These are phyloP conservation scores for Rhizoglyphus robini DNA, from an alignment of 1,140 invertebrate genomes.

Conservation along the genomic window DNA sequence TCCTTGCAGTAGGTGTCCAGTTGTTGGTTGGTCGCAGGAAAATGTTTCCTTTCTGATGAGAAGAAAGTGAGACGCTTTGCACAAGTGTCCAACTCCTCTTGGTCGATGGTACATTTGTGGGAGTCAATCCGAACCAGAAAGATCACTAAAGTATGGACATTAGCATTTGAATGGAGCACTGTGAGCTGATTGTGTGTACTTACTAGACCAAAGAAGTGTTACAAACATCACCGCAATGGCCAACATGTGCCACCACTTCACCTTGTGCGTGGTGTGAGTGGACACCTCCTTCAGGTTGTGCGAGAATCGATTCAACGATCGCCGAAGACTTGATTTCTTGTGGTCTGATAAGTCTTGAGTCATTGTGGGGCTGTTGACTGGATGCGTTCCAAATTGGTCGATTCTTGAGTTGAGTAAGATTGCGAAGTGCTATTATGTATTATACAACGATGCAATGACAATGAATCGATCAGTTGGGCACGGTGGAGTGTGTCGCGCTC, in stretches of 20 bases:
- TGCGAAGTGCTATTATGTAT: no score
- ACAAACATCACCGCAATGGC: background rate
- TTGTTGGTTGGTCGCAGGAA: background rate
- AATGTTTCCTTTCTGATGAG: constrained; percentile 2
- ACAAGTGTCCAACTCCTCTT: background rate
- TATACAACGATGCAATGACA: no score
- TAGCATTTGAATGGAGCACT: background rate
- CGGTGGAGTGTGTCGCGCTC: no score
- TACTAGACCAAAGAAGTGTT: constrained; percentile 1
- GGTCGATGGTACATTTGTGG: constrained; percentile 8
- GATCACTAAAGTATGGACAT: background rate
- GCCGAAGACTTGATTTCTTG: background rate
- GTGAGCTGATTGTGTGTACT: background rate
- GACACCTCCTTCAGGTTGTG: constrained; percentile 1
- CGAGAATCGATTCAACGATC: background rate
- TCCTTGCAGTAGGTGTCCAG: constrained; percentile 11
- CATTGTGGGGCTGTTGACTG: no score
- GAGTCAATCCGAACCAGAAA: background rate
- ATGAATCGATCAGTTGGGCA: no score
- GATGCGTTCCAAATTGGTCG: no score
- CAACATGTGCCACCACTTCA: background rate
- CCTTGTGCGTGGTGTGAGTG: background rate
- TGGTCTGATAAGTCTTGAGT: background rate
- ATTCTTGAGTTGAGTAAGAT: no score
- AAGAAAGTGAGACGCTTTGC: constrained; percentile 3